phyloP scores from a whole-genome alignment of 1,140 invertebrate species.

The Drosophila pseudoananassae region DNA sequence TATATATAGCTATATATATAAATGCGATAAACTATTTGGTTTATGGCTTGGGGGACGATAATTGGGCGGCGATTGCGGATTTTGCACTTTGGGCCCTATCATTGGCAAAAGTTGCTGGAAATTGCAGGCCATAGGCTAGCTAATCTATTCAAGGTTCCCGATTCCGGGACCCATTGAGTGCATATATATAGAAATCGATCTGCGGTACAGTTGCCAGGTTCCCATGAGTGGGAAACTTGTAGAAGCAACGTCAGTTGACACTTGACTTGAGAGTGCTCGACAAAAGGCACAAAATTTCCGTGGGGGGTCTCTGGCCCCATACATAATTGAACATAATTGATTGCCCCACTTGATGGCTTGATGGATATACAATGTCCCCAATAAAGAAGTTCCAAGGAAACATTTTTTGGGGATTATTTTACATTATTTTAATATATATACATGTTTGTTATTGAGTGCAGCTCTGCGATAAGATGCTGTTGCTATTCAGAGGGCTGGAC shows the following conservation, averaged over 20 bases:
- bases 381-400: slow-evolving; percentile 2
- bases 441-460: slow-evolving; percentile 12
- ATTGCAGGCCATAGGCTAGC: slow-evolving; percentile 34
- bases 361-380: slow-evolving; percentile 25
- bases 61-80: slow-evolving; percentile 51
- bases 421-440: background rate
- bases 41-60: slow-evolving; percentile 27
- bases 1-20: slow-evolving; percentile 41
- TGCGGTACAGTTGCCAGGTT: slow-evolving; percentile 52
- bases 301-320: slow-evolving; percentile 18
- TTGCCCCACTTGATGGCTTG: slow-evolving; percentile 53
- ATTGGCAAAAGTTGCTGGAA: slow-evolving; percentile 14
- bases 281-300: slow-evolving; percentile 9
- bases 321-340: slow-evolving; percentile 80
- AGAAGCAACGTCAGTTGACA: slow-evolving; percentile 57
- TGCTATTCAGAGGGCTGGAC: slow-evolving; percentile 41
- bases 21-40: slow-evolving; percentile 57
- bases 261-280: slow-evolving; percentile 29
- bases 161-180: slow-evolving; percentile 6
- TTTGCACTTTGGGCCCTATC: slow-evolving; percentile 73
- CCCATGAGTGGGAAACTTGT: slow-evolving; percentile 63
- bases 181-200: slow-evolving; percentile 35
- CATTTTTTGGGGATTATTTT: background rate
- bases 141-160: slow-evolving; percentile 59
- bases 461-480: slow-evolving; percentile 49